Percentiles rank a stretch among this genome's conserved stretches.
phyloP scores from a whole-genome alignment of 2,797 vertebrate species.

The Girardinus metallicus region DNA sequence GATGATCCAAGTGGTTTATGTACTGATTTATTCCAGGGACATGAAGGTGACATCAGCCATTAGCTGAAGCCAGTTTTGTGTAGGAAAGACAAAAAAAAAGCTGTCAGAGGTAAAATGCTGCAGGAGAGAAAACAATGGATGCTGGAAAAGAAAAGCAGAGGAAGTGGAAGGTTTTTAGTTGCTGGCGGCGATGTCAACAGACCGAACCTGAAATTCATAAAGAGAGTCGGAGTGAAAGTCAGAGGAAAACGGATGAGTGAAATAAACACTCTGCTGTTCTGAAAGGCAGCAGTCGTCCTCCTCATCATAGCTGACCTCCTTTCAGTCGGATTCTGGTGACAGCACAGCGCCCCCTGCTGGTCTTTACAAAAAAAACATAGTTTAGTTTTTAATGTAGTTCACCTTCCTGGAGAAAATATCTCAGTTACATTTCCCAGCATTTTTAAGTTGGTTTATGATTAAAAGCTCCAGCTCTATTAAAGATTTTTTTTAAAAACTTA shows the following conservation, averaged over 20 bases:
- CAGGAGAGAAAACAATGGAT: constrained; percentile 1
- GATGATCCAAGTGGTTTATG: constrained; percentile 6
- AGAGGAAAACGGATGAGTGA: constrained; percentile 11
- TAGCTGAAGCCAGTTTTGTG: neutral
- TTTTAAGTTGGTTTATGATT: neutral
- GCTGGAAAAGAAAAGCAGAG: neutral
- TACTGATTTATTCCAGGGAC: constrained; percentile 5
- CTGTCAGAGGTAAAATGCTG: neutral
- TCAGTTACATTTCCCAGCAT: neutral
- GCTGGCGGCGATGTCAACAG: constrained; percentile 10
- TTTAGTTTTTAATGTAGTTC: neutral
- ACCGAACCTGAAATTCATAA: constrained; percentile 13
- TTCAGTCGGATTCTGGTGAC: constrained; percentile 39
- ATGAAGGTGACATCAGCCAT: neutral
- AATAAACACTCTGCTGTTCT: constrained; percentile 11
- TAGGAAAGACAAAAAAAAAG: neutral
- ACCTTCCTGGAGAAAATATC: neutral
- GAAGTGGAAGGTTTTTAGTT: constrained; percentile 17
- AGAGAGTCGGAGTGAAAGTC: constrained; percentile 12
- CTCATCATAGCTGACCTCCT: constrained; percentile 58
- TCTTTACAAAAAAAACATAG: neutral
- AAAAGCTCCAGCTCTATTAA: neutral
- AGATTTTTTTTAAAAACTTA: too few relatives aligned
- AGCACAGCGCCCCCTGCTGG: constrained; percentile 56
- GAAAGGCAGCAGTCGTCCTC: constrained; percentile 14